A percentile compares a stretch with the other conserved stretches of the same genome.
Evolutionary conservation across 2,888 invertebrate species (phyloP).

Genomic region (Lasius fuliginosus): DNA sequence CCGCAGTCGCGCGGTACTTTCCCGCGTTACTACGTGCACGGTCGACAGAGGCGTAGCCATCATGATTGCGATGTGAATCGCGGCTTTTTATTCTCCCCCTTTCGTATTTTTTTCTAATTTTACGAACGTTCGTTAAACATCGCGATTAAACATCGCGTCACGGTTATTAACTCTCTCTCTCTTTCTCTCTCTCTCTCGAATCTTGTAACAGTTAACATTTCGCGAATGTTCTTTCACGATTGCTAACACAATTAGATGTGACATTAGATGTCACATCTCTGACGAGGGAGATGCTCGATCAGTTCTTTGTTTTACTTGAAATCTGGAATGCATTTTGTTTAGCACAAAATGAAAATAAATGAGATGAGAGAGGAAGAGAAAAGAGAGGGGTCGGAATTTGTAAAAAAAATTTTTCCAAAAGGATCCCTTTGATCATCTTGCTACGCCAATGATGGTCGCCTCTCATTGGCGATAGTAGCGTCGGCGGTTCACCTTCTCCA

Average conservation of each 20-base stretch:
- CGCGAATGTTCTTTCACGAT: not conserved
- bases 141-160: not conserved
- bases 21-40: slow-evolving; percentile 25
- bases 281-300: not conserved
- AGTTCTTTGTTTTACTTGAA: not conserved
- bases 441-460: slow-evolving; percentile 36
- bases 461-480: slow-evolving; percentile 12
- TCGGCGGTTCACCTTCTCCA: slow-evolving; percentile 53
- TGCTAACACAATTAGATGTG: not conserved
- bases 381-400: not conserved
- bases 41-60: slow-evolving; percentile 42
- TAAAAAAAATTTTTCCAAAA: not conserved
- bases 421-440: not conserved
- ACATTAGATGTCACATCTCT: not conserved
- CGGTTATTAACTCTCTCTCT: not conserved
- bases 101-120: not conserved
- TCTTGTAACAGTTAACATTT: not conserved
- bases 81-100: not conserved
- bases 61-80: not conserved
- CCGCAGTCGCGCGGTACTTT: slow-evolving; percentile 39
- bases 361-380: not conserved
- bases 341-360: not conserved
- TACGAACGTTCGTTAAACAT: not conserved
- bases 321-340: not conserved
- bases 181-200: not conserved